Evolutionary conservation across 1,140 invertebrate species (phyloP), one percentile per base, ranked within the genome.

Genomic region (Diuraphis noxia): DNA sequence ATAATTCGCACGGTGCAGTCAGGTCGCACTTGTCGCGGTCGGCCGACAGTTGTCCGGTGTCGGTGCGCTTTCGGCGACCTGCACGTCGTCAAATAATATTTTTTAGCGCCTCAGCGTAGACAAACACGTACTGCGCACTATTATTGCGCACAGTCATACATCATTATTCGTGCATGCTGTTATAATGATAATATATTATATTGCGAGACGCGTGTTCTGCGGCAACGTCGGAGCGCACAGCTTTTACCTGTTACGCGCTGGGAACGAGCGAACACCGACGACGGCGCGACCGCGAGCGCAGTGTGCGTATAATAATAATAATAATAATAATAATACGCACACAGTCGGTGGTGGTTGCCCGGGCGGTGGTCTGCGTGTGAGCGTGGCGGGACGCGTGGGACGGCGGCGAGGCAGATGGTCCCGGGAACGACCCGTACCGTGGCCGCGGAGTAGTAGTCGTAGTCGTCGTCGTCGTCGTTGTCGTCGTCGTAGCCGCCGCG

Each of bases 221-320:
- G 40, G 38, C 10, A 30, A 25, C 9, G 38, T 43, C 40, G 40
- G 82, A 34, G 82, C 52, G 40, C 36, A 43, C 41, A 30, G 56
- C 34, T 49, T 91, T 82, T 91, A 91, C 89, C 89, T 91, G 89
- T 91, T 91, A 91, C 89, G 88, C 88, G 88, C 63, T 8, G 43
- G 84, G 34, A 52, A 86, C 21, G 40, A 49, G 40, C 21, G 25
- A 82, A 82, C 2, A 82, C 38, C 38, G 43, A 84, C 25, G 13
- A 2, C 82, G 38, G 38, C 41, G 41, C 13, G 6, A 49, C 34
- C 49, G 52, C 36, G 85, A 49, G 86, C 49, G 82, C n/a, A 25
- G 86, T 82, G 19, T 36, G 56, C n/a, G 13, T 56, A 56, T 56
- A 56, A 63, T n/a, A 38, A 63, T 63, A 63, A 63, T 36, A 21